Evolutionary conservation across 2,113 vertebrate genomes (phyloP).

Genomic region (Eudorcas thomsonii): DNA sequence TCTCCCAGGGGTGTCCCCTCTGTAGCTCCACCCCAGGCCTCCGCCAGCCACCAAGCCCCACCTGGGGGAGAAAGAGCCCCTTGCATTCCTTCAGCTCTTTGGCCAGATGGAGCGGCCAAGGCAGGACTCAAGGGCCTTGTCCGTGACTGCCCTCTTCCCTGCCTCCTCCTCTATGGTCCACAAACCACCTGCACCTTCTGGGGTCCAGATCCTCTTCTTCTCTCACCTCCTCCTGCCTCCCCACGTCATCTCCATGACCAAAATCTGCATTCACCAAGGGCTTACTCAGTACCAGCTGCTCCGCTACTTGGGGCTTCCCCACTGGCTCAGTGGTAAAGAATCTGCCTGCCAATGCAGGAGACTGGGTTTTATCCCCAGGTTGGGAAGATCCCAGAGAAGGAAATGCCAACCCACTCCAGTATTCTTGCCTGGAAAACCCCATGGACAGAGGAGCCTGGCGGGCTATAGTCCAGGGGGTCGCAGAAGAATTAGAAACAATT

Average conservation of each 20-base stretch:
- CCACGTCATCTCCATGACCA: not conserved
- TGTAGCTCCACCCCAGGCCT: fast-evolving
- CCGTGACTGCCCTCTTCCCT: not conserved
- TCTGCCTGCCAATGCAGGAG: not conserved
- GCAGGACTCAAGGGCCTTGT: not conserved
- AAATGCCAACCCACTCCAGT: not conserved
- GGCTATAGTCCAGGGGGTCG: fast-evolving
- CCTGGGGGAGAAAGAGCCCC: not conserved
- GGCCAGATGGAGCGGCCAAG: not conserved
- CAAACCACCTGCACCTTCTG: too few relatives aligned
- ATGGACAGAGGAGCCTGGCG: not conserved
- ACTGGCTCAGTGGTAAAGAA: not conserved
- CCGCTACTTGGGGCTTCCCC: not conserved
- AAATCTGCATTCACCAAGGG: not conserved
- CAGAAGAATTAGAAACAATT: not conserved
- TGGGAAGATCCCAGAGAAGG: not conserved
- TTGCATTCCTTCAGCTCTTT: not conserved
- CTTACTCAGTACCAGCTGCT: not conserved
- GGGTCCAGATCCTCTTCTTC: not conserved
- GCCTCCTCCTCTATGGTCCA: not conserved
- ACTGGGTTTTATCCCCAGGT: not conserved
- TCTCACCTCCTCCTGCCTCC: not conserved
- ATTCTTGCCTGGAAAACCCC: not conserved
- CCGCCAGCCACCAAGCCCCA: not conserved
- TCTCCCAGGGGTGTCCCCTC: not conserved